Evolutionary conservation across 2,888 invertebrate species (phyloP).

Genomic region (Cheilosia grossa): DNA sequence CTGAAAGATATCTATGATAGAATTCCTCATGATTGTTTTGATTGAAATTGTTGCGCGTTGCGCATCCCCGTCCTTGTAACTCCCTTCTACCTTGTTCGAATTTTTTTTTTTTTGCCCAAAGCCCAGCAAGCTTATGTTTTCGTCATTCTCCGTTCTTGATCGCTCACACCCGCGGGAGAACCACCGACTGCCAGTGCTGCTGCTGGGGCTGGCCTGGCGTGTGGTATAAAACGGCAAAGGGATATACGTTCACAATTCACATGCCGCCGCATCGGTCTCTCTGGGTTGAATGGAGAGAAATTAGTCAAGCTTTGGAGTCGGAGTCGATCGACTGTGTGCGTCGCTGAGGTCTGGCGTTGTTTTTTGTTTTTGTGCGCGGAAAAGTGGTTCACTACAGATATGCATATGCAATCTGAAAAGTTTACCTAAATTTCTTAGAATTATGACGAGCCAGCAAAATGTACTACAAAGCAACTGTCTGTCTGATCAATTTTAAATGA

Average conservation of each 20-base stretch:
- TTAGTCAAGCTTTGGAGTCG: conserved; percentile 70
- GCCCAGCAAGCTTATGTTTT: conserved; percentile 26
- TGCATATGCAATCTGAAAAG: conserved; percentile 45
- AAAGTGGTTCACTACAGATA: conserved; percentile 49
- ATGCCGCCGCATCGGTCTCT: conserved; percentile 45
- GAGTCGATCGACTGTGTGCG: conserved; percentile 61
- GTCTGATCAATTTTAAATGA: conserved; percentile 23
- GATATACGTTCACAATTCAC: conserved; percentile 11
- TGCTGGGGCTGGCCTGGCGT: neutral
- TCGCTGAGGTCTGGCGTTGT: conserved; percentile 18
- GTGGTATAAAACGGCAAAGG: conserved; percentile 44
- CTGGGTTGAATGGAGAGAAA: conserved; percentile 58
- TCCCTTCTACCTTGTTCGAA: conserved; percentile 19
- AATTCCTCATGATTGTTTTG: conserved; percentile 32
- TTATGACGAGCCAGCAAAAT: neutral
- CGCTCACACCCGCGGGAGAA: conserved; percentile 29
- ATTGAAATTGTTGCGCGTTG: conserved; percentile 15
- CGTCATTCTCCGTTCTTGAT: conserved; percentile 36
- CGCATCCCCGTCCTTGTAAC: neutral
- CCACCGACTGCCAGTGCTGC: conserved; percentile 5
- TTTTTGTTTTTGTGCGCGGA: conserved; percentile 29
- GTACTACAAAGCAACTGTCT: neutral
- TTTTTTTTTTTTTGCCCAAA: conserved; percentile 39
- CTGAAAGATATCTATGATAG: conserved; percentile 11
- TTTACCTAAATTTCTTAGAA: neutral